phyloP scores from a whole-genome alignment of 2,113 vertebrate genomes.

The Proteles cristata region DNA sequence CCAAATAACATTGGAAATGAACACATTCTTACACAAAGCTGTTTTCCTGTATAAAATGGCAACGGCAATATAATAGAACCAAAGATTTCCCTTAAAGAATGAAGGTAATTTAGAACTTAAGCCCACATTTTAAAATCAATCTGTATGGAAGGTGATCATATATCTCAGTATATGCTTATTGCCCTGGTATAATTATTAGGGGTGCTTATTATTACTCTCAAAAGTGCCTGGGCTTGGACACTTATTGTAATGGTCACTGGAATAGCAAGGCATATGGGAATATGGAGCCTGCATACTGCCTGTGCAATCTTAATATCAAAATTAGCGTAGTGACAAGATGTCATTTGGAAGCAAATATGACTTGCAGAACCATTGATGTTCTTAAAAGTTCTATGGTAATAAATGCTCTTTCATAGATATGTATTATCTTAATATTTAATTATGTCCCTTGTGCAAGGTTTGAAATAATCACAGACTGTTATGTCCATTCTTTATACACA shows the following conservation, averaged over 20 bases:
- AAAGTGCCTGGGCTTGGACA: background rate
- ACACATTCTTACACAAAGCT: background rate
- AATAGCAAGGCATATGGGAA: background rate
- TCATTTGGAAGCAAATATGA: background rate
- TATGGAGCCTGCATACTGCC: background rate
- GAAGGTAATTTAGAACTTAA: background rate
- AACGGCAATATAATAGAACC: background rate
- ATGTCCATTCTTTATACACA: background rate
- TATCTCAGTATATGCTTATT: background rate
- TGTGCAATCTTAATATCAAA: background rate
- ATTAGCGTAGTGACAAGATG: background rate
- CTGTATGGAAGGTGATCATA: background rate
- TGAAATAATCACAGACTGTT: background rate
- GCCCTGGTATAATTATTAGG: background rate
- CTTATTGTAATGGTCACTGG: background rate
- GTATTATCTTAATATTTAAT: background rate
- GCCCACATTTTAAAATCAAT: background rate
- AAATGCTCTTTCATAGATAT: background rate
- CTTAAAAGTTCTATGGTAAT: background rate
- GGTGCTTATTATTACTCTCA: background rate
- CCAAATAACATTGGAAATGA: background rate
- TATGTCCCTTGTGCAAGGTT: conserved; percentile 2
- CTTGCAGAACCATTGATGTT: background rate
- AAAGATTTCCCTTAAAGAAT: conserved; percentile 5
- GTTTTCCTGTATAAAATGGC: background rate